These are phyloP conservation scores for Drosophila putrida DNA, from an alignment of 2,888 invertebrate genomes.

Conservation along the genomic window DNA sequence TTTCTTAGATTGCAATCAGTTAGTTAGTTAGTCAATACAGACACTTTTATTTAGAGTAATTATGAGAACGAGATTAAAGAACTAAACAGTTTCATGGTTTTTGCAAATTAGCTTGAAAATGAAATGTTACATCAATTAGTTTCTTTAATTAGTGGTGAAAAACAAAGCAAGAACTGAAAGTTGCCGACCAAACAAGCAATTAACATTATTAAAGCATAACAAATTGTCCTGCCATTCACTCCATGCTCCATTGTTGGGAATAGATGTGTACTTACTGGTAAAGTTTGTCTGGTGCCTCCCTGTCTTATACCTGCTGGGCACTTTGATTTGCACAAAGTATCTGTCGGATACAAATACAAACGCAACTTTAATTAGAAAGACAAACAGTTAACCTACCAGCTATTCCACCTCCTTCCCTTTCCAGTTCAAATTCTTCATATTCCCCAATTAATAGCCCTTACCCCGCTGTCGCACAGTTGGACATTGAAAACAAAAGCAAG, in stretches of 20 bases:
- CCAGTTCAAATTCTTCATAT: background rate
- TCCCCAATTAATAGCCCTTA: conserved; percentile 10
- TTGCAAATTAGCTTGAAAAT: conserved; percentile 4
- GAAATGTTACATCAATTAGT: conserved; percentile 37
- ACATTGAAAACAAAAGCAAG: background rate
- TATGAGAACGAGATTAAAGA: background rate
- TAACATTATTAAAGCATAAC: conserved; percentile 64
- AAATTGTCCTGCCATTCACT: conserved; percentile 29
- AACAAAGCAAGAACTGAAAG: conserved; percentile 24
- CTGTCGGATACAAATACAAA: conserved; percentile 58
- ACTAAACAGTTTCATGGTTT: background rate
- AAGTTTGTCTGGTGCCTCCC: conserved; percentile 29
- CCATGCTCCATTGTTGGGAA: background rate
- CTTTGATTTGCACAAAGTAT: conserved; percentile 73
- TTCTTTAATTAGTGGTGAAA: conserved; percentile 34
- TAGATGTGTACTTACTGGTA: conserved; percentile 19
- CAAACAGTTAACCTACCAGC: conserved; percentile 56
- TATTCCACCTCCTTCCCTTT: background rate
- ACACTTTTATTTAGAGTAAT: background rate
- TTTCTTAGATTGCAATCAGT: background rate
- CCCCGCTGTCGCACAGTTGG: conserved; percentile 24
- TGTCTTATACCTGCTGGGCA: conserved; percentile 25
- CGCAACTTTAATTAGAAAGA: conserved; percentile 68
- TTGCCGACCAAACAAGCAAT: conserved; percentile 47
- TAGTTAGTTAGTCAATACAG: background rate